Conservation (phyloP, 2,888 invertebrate genomes). For the Drosophila mulleri region DNA sequence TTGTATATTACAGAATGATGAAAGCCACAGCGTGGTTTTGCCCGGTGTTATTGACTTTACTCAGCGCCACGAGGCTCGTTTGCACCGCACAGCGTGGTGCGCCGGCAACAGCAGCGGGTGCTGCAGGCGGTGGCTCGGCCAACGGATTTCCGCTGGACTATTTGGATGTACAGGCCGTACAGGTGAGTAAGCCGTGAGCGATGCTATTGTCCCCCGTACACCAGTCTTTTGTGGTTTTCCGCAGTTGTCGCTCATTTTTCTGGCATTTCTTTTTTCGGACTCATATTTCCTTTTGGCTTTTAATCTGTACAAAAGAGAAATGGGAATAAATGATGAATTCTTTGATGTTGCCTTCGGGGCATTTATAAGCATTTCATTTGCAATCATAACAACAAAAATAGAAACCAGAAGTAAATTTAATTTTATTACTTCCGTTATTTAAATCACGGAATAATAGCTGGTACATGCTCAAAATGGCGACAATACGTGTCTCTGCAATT, state of each 20-base stretch:
- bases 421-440: not conserved
- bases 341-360: conserved; percentile 34
- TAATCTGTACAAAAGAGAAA: conserved; percentile 8
- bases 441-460: not conserved
- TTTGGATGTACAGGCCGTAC: conserved; percentile 79
- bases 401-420: not conserved
- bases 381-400: not conserved
- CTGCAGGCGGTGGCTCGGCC: conserved; percentile 44
- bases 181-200: conserved; percentile 75
- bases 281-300: conserved; percentile 34
- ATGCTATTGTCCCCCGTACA: not conserved
- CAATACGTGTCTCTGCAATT: not conserved
- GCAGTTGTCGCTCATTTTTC: conserved; percentile 51
- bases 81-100: conserved; percentile 83
- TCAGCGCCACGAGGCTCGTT: conserved; percentile 83
- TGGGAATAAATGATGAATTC: conserved; percentile 22
- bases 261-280: conserved; percentile 18
- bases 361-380: conserved; percentile 6
- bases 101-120: conserved; percentile 35
- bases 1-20: conserved; percentile 78
- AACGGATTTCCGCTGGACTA: conserved; percentile 82
- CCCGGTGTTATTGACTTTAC: conserved; percentile 84
- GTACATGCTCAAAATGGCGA: not conserved
- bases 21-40: conserved; percentile 85
- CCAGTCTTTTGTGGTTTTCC: conserved; percentile 34